phyloP scores from a whole-genome alignment of 2,113 vertebrate species.

The Paracanthobrama guichenoti region DNA sequence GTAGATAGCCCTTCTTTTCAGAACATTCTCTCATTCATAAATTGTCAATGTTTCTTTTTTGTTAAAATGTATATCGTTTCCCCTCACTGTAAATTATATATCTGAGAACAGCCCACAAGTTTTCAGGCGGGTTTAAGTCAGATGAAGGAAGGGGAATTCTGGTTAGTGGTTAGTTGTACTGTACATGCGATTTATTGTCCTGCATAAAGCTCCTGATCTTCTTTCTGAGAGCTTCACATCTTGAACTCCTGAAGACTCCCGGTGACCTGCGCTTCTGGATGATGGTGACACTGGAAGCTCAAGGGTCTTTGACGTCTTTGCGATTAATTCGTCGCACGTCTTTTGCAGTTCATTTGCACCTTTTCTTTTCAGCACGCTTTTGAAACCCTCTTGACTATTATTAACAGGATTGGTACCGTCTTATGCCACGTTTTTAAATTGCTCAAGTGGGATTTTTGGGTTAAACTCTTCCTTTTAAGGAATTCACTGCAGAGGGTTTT shows the following conservation, averaged over 20 bases:
- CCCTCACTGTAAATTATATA: no score
- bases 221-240: neutral
- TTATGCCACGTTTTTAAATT: neutral
- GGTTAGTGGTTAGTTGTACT: no score
- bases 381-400: neutral
- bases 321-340: neutral
- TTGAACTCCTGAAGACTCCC: neutral
- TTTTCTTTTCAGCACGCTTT: neutral
- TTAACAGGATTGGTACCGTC: neutral
- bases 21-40: no score
- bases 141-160: neutral
- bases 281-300: neutral
- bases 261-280: neutral
- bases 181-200: neutral
- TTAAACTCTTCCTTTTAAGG: neutral
- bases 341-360: constrained; percentile 15
- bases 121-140: no score
- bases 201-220: neutral
- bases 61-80: no score
- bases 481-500: neutral
- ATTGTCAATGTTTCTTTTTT: no score
- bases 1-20: no score
- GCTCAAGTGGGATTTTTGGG: neutral
- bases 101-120: no score
- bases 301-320: neutral